Conservation (phyloP, 2,888 invertebrate genomes). For the Lithosia quadra region DNA sequence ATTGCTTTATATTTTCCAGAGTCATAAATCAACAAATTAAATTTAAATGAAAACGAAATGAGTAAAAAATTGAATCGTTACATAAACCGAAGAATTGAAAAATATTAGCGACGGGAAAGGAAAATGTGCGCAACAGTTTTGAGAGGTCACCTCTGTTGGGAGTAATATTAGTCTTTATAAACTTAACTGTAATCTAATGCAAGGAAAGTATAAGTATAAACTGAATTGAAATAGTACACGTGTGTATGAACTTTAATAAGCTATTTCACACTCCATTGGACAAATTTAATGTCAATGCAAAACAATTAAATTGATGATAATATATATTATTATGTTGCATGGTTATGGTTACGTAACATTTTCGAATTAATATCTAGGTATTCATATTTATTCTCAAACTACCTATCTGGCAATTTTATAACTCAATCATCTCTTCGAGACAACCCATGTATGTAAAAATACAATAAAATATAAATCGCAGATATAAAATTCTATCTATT, state of each 20-base stretch:
- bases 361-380: no score
- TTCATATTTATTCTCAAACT: no score
- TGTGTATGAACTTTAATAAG: background rate
- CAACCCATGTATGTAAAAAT: no score
- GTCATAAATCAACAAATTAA: conserved; percentile 49
- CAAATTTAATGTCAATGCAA: background rate
- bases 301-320: background rate
- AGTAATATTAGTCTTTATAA: conserved; percentile 1
- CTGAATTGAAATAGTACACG: background rate
- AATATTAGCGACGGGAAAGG: conserved; percentile 30
- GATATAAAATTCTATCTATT: background rate
- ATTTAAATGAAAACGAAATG: conserved; percentile 47
- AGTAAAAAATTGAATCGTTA: conserved; percentile 41
- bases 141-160: conserved; percentile 1
- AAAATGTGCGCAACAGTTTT: conserved; percentile 20
- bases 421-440: no score
- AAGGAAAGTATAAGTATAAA: background rate
- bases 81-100: conserved; percentile 48
- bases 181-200: background rate
- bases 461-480: no score
- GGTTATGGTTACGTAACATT: no score
- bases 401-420: no score
- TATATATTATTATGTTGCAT: no score
- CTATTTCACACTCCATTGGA: background rate
- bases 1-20: conserved; percentile 46